phyloP scores from a whole-genome alignment of 2,113 vertebrate genomes.

The Bos javanicus region DNA sequence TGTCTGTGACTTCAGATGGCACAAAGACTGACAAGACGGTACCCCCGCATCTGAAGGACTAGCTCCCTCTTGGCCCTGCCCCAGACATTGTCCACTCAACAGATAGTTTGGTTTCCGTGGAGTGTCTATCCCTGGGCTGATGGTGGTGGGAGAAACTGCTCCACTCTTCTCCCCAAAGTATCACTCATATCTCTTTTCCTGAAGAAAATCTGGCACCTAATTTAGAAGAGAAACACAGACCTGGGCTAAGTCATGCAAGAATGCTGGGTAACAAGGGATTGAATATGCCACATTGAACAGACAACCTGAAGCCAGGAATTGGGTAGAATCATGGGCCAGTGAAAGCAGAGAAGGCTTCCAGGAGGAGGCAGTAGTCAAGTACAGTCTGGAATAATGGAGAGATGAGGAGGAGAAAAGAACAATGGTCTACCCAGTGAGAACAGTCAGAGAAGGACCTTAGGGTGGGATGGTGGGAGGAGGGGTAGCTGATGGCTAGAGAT shows the following conservation, averaged over 20 bases:
- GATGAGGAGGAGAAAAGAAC: neutral
- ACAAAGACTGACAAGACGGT: neutral
- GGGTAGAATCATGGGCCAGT: neutral
- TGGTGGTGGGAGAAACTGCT: neutral
- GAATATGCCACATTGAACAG: too few relatives aligned
- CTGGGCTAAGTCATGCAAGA: neutral
- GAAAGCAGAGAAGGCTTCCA: neutral
- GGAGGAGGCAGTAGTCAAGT: neutral
- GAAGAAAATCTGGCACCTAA: neutral
- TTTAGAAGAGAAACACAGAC: neutral
- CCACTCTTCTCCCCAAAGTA: neutral
- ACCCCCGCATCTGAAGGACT: neutral
- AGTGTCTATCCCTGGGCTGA: neutral
- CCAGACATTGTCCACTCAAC: neutral
- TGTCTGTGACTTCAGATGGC: neutral
- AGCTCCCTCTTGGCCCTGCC: neutral
- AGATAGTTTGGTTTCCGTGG: accelerated
- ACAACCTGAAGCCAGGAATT: neutral
- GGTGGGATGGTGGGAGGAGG: too few relatives aligned
- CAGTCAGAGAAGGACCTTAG: neutral
- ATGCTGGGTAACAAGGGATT: neutral
- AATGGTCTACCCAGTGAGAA: neutral
- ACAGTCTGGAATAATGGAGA: neutral
- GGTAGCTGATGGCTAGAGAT: neutral
- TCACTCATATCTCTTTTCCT: neutral